These are phyloP conservation scores for Strigamia transsilvanica DNA, from an alignment of 2,888 invertebrate species.

Conservation along the genomic window DNA sequence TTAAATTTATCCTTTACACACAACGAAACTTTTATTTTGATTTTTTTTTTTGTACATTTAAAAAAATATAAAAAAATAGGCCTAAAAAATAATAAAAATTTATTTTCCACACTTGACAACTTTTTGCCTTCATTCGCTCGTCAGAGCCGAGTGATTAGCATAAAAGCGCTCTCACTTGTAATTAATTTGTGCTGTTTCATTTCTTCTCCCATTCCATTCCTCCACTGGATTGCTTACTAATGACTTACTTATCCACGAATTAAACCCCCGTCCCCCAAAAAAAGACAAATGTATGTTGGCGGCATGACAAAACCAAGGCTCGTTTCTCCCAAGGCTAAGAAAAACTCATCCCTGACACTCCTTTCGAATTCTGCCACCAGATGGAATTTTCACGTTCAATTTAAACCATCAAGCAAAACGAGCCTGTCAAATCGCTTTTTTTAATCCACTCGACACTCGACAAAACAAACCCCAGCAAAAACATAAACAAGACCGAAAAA, in stretches of 20 bases:
- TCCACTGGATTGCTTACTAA: conserved; percentile 30
- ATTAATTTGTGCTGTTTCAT: conserved; percentile 38
- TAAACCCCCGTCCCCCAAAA: background rate
- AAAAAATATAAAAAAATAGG: no score
- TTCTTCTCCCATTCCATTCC: conserved; percentile 9
- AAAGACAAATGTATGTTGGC: conserved; percentile 36
- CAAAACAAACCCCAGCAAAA: background rate
- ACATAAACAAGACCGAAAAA: no score
- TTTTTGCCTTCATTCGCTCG: background rate
- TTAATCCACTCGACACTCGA: background rate
- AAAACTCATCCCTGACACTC: conserved; percentile 20
- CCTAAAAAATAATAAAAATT: no score
- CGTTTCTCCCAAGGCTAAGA: conserved; percentile 26
- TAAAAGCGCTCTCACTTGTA: conserved; percentile 27
- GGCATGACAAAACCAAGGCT: conserved; percentile 37
- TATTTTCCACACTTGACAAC: background rate
- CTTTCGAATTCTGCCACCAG: background rate
- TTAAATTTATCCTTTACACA: background rate
- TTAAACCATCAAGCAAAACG: background rate
- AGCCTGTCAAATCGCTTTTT: background rate
- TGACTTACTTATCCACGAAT: conserved; percentile 38
- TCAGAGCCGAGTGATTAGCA: background rate
- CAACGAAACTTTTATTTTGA: background rate
- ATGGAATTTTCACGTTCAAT: background rate
- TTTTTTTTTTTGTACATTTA: background rate